A percentile compares a stretch with the other conserved stretches of the same genome.
phyloP scores from a whole-genome alignment of 2,797 vertebrate genomes.

The Pogoniulus pusillus region DNA sequence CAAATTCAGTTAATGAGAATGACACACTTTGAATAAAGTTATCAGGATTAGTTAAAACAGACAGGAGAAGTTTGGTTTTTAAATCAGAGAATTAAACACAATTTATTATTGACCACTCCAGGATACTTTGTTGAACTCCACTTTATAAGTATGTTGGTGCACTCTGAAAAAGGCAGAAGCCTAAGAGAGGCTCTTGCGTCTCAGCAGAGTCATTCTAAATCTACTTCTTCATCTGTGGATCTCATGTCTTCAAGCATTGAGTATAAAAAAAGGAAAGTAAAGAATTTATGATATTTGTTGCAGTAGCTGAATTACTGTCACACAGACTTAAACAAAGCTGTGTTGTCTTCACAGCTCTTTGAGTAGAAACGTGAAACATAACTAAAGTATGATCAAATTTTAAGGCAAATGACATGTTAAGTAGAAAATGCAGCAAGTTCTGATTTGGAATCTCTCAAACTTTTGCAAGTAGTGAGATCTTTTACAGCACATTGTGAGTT shows the following conservation, averaged over 20 bases:
- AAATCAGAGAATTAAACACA: background rate
- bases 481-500: background rate
- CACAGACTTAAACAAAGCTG: constrained; percentile 13
- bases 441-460: background rate
- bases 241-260: background rate
- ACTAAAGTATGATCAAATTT: background rate
- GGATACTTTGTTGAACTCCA: background rate
- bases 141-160: background rate
- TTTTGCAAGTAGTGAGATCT: background rate
- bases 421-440: background rate
- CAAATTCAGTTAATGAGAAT: background rate
- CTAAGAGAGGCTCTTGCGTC: background rate
- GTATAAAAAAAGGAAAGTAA: background rate
- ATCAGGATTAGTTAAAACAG: background rate
- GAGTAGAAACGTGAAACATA: background rate
- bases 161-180: background rate
- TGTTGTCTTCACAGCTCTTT: constrained; percentile 18
- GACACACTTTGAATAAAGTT: background rate
- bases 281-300: background rate
- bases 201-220: background rate
- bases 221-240: background rate
- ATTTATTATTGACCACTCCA: background rate
- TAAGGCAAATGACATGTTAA: constrained; percentile 32
- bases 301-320: background rate
- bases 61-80: background rate